phyloP scores from a whole-genome alignment of 1,140 invertebrate species.

The Platorchestia sp. region DNA sequence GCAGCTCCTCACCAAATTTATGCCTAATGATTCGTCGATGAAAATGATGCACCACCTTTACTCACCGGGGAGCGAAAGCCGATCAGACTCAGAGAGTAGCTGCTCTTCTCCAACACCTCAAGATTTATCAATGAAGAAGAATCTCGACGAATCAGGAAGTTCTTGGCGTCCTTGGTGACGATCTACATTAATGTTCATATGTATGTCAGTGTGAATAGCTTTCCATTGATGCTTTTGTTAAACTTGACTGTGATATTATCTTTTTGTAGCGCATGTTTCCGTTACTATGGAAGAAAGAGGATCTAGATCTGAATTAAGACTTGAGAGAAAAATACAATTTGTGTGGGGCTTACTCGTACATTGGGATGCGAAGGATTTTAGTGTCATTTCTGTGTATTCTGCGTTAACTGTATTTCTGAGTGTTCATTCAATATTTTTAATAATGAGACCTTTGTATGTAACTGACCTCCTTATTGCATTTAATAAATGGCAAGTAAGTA shows the following conservation, averaged over 20 bases:
- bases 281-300: too few relatives aligned
- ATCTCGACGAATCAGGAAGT: background rate
- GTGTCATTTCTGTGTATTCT: too few relatives aligned
- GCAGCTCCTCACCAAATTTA: background rate
- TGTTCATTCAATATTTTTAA: too few relatives aligned
- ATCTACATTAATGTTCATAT: background rate
- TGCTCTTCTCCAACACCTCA: constrained; percentile 22
- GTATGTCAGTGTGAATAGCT: background rate
- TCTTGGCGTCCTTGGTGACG: constrained; percentile 43
- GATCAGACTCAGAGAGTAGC: background rate
- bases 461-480: too few relatives aligned
- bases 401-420: too few relatives aligned
- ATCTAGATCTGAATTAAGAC: too few relatives aligned
- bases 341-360: too few relatives aligned
- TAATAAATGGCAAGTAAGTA: too few relatives aligned
- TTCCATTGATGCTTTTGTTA: background rate
- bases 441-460: too few relatives aligned
- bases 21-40: background rate
- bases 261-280: background rate
- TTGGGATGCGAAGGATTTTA: too few relatives aligned
- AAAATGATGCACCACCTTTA: background rate
- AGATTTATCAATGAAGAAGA: constrained; percentile 41
- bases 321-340: too few relatives aligned
- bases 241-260: constrained; percentile 37
- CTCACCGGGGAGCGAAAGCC: background rate